Percentiles rank a stretch among this genome's conserved stretches.
Conservation (phyloP, 2,888 invertebrate species). For the Caenorhabditis sp. region DNA sequence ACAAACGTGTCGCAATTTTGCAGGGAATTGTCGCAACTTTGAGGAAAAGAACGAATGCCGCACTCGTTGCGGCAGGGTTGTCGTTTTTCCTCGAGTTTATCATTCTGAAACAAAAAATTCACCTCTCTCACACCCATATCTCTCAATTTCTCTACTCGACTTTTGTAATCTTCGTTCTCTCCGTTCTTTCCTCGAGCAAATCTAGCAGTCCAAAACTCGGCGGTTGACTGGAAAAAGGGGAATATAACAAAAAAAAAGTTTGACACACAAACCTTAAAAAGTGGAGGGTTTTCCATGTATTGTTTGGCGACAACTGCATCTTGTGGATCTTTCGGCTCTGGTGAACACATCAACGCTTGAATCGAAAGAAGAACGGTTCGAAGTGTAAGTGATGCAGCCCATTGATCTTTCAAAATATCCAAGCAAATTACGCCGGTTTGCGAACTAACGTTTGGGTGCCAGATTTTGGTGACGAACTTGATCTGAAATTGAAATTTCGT, state of each 20-base stretch:
- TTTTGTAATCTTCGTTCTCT: constrained; percentile 81
- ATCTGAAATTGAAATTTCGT: constrained; percentile 78
- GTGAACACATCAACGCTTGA: constrained; percentile 84
- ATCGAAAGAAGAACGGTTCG: constrained; percentile 92
- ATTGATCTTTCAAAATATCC: constrained; percentile 88
- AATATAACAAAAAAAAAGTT: too few relatives aligned
- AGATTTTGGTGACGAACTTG: constrained; percentile 94
- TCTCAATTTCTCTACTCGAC: constrained; percentile 85
- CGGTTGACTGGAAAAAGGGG: constrained; percentile 78
- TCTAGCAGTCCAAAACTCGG: constrained; percentile 91
- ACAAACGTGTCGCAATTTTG: too few relatives aligned
- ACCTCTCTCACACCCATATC: constrained; percentile 92
- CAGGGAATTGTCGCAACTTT: too few relatives aligned
- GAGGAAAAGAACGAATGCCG: too few relatives aligned
- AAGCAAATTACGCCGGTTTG: constrained; percentile 95
- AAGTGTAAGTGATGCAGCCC: constrained; percentile 95
- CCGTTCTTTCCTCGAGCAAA: constrained; percentile 86
- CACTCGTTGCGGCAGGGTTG: too few relatives aligned
- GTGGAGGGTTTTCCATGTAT: constrained; percentile 85
- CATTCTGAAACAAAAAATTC: too few relatives aligned
- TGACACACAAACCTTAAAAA: constrained; percentile 81
- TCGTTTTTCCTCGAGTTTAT: too few relatives aligned
- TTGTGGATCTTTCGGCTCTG: constrained; percentile 75
- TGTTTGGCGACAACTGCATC: constrained; percentile 96
- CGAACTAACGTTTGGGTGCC: constrained; percentile 99